Conservation (phyloP, 1,140 invertebrate genomes). For the Antheraea mylitta region DNA sequence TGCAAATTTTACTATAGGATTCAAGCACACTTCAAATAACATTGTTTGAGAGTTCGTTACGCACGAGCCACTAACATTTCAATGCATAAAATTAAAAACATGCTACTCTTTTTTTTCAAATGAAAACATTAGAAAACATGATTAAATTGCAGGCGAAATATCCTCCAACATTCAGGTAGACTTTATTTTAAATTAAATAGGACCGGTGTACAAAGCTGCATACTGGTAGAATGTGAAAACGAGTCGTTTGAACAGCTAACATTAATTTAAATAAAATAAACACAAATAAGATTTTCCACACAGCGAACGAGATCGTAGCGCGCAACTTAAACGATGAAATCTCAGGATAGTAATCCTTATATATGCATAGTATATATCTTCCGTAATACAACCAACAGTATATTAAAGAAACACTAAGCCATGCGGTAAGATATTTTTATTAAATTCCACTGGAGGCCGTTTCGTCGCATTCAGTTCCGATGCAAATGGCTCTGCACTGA, state of each 20-base stretch:
- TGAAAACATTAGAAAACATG: neutral
- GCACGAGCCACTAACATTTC: no score
- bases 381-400: slow-evolving; percentile 20
- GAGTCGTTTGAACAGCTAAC: neutral
- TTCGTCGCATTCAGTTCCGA: slow-evolving; percentile 51
- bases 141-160: neutral
- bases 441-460: slow-evolving; percentile 68
- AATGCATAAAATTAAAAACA: neutral
- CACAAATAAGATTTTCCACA: neutral
- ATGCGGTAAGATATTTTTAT: slow-evolving; percentile 68
- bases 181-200: neutral
- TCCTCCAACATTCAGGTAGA: neutral
- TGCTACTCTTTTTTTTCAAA: neutral
- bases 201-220: no score
- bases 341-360: slow-evolving; percentile 1
- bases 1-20: no score
- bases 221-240: no score
- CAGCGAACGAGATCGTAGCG: neutral
- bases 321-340: neutral
- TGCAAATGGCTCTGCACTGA: slow-evolving; percentile 54
- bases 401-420: slow-evolving; percentile 47
- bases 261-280: neutral
- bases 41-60: no score
- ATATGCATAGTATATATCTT: slow-evolving; percentile 17
- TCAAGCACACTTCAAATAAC: no score